phyloP scores from a whole-genome alignment of 1,140 invertebrate genomes.

The Galendromus occidentalis region DNA sequence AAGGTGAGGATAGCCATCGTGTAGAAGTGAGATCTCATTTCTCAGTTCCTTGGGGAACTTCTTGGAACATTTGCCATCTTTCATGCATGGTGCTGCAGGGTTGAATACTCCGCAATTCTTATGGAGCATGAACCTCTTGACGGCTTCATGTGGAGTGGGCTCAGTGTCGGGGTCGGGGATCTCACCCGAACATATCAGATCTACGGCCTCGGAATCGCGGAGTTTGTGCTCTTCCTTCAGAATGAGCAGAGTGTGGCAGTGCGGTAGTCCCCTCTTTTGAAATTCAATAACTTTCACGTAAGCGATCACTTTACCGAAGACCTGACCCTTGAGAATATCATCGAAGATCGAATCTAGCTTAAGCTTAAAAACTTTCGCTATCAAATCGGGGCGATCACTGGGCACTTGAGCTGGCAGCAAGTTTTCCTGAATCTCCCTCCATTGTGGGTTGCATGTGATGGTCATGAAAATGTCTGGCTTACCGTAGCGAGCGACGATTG shows the following conservation, averaged over 20 bases:
- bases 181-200: slow-evolving; percentile 34
- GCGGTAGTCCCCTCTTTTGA: slow-evolving; percentile 28
- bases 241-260: slow-evolving; percentile 22
- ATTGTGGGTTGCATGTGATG: slow-evolving; percentile 19
- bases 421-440: slow-evolving; percentile 23
- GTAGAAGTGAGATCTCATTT: too few species aligned
- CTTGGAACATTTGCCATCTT: slow-evolving; percentile 19
- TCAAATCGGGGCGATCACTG: slow-evolving; percentile 20
- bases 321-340: slow-evolving; percentile 17
- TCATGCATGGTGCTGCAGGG: slow-evolving; percentile 20
- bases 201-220: slow-evolving; percentile 23
- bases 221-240: slow-evolving; percentile 14
- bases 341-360: slow-evolving; percentile 20
- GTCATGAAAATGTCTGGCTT: slow-evolving; percentile 23
- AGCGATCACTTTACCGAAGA: slow-evolving; percentile 21
- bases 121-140: slow-evolving; percentile 29
- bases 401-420: slow-evolving; percentile 18
- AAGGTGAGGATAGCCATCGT: slow-evolving; percentile 16
- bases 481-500: slow-evolving; percentile 21
- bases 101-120: slow-evolving; percentile 21
- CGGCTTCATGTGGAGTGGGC: slow-evolving; percentile 23
- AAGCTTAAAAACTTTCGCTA: slow-evolving; percentile 21
- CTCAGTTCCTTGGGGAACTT: slow-evolving; percentile 16
- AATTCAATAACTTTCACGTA: slow-evolving; percentile 23
- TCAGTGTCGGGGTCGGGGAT: slow-evolving; percentile 31